These are phyloP conservation scores for Zeugodacus cucurbitae DNA, from an alignment of 1,140 invertebrate species.

Conservation along the genomic window DNA sequence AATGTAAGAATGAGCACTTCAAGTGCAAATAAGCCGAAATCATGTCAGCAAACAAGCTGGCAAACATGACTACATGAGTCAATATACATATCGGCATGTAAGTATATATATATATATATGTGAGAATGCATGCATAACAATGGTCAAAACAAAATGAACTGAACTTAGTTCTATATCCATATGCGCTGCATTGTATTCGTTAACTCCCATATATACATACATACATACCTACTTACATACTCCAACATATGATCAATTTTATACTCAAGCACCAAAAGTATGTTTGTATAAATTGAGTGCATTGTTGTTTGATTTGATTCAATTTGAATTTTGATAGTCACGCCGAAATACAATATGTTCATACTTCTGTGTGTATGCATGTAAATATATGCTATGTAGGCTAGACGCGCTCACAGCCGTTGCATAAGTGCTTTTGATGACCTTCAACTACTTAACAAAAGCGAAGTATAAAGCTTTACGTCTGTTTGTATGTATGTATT, in stretches of 20 bases:
- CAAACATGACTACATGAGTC: not conserved
- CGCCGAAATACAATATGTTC: not conserved
- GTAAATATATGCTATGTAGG: not conserved
- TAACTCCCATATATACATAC: not conserved
- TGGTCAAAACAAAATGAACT: not conserved
- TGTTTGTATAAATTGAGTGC: not conserved
- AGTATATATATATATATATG: too few relatives aligned
- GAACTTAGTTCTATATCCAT: not conserved
- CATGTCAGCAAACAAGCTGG: not conserved
- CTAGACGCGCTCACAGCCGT: not conserved
- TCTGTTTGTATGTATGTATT: not conserved
- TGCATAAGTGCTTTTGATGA: slow-evolving; percentile 2
- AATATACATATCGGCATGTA: not conserved
- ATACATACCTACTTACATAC: not conserved
- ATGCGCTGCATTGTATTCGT: not conserved
- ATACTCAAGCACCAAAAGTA: not conserved
- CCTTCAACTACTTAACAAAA: slow-evolving; percentile 38
- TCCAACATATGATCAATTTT: too few relatives aligned
- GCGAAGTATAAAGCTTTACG: not conserved
- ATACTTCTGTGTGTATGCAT: not conserved
- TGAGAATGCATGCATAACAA: not conserved
- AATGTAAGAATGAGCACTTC: not conserved
- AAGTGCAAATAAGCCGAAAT: not conserved
- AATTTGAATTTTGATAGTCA: slow-evolving; percentile 33
- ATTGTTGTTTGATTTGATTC: slow-evolving; percentile 13